Base-by-base conservation (phyloP, 2,888 invertebrate species). In the Cerastis rubricosa region DNA sequence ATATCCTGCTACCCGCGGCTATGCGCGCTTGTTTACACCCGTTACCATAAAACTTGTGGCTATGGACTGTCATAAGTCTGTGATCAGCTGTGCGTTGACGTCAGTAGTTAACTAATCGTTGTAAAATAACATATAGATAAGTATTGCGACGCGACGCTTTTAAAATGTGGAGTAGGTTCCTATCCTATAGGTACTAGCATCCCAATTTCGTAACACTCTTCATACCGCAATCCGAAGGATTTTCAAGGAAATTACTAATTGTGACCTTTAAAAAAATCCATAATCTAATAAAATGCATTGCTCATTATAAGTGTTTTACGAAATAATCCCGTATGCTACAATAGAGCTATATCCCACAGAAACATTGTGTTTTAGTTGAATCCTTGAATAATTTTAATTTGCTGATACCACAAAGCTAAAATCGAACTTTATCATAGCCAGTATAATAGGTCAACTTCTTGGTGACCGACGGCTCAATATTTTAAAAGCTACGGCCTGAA, bases 11-110 rank as follows among this genome's bases (percentile, higher is more conserved):
- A 64, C 73, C 80, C 76, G 78, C 17, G 75, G 79, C 67, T 74
- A 4, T 8, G 47, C 14, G 63, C 70, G 47, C 68, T 71, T 87
- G 82, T 87, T 88, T 82, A 79, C 74, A 80, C 66, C 83, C 75
- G 73, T 80, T 71, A 83, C 81, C 80, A 87, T 87, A 81, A 88
- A 80, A 86, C 68, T 69, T 74, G 54, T 64, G 65, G 77, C 67
- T 73, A 76, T 77, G 69, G 65, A 75, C 72, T 84, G 76, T 72
- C 78, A 78, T 78, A 57, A 71, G 7, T 61, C 49, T 11, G 57
- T 25, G 54, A 76, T 73, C 85, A 76, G 71, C 81, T 76, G 78
- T 43, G 75, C 49, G 5, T 14, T 78, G 82, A 82, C 76, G 76
- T 80, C 72, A 76, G 1, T 29, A 45, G 25, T 68, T 75, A 74